Base-by-base conservation (phyloP, 2,888 invertebrate species). In the Cremastobaeus sp. region DNA sequence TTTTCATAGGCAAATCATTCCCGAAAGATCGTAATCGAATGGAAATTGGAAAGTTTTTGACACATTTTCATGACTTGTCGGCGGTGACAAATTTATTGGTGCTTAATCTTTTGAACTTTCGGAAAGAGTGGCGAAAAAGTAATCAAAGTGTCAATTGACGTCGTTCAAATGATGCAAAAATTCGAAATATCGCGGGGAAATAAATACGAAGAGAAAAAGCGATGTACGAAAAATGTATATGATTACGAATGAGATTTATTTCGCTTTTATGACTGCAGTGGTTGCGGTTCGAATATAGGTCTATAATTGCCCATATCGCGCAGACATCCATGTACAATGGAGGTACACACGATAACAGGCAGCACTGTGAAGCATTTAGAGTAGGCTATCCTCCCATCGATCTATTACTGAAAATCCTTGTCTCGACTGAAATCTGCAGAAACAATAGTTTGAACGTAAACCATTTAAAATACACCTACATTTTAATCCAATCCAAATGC, bases 401-500 rank as follows among this genome's bases (percentile, higher is more conserved):
- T 59, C 68, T 57, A n/a, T 48, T 43, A 37, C 48, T 11, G 48
- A 39, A 48, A 57, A 66, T 55, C 35, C 65, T 54, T 55, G 47
- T 65, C 48, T 57, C 12, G 39, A 14, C 11, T 12, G 12, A 15
- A 43, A 57, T 68, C 59, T 45, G 9, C 35, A 37, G 37, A 37
- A 50, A 43, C 17, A 52, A 59, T 68, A 55, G 48, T 32, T 43
- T n/a, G 25, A 59, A 15, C 35, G 17, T 14, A 57, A 28, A n/a
- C n/a, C n/a, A n/a, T 50, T 17, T 15, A 12, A 66, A 28, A 18
- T 30, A 35, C 30, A 59, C 45, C 52, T 59, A 52, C 54, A 60
- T 69, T 60, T 60, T 35, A 69, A 60, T 41, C 25, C 28, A 57
- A 15, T 66, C 12, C 47, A 50, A 17, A 66, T 60, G 69, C 47